Percentiles rank a stretch among this genome's conserved stretches.
Conservation (phyloP, 2,888 invertebrate genomes). For the Zootermopsis nevadensis region DNA sequence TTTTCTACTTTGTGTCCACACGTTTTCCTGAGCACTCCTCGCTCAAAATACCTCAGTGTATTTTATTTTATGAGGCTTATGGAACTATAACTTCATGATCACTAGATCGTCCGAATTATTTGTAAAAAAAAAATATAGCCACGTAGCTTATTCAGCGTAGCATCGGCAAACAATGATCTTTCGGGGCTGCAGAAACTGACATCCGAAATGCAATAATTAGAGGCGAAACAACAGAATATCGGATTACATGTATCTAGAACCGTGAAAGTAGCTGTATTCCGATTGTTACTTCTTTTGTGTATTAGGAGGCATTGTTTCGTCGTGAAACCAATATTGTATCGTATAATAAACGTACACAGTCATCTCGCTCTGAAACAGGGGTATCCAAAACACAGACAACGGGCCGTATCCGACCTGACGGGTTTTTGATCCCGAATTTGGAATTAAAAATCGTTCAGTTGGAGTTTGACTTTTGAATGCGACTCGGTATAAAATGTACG, state of each 20-base stretch:
- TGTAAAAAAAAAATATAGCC: neutral
- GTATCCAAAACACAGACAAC: neutral
- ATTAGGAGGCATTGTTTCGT: neutral
- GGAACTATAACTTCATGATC: neutral
- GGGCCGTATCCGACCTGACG: no score
- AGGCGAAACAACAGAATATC: constrained; percentile 24
- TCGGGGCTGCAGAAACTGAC: neutral
- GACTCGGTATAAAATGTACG: no score
- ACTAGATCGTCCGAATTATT: neutral
- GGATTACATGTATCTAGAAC: constrained; percentile 11
- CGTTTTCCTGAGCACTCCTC: no score
- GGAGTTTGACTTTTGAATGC: no score
- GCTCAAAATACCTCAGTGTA: no score
- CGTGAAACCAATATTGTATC: neutral
- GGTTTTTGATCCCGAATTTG: no score
- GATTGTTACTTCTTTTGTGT: neutral
- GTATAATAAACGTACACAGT: neutral
- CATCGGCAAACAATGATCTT: neutral
- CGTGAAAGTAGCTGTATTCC: constrained; percentile 8
- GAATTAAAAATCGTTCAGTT: no score
- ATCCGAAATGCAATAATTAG: neutral
- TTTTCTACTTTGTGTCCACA: no score
- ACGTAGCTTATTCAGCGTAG: neutral
- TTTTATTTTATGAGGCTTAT: no score
- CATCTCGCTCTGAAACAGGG: neutral